Conservation (phyloP, 2,888 invertebrate species). For the Hirudinaria manillensis region DNA sequence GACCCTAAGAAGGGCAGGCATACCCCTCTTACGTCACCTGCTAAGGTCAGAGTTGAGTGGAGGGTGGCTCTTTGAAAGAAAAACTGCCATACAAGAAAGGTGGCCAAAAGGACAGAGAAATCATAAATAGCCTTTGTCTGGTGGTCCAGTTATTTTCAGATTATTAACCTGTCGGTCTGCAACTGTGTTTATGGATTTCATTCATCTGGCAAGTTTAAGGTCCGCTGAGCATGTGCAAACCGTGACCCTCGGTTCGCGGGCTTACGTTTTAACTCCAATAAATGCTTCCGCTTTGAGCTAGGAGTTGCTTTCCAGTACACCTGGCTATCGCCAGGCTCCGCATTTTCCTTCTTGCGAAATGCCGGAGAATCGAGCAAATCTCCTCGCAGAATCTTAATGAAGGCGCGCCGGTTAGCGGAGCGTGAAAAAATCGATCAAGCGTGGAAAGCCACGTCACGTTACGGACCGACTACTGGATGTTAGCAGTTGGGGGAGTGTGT, state of each 20-base stretch:
- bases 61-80: not conserved
- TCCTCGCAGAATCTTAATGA: conserved; percentile 2
- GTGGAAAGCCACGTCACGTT: not conserved
- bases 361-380: not conserved
- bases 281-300: not conserved
- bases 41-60: not conserved
- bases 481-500: too few relatives aligned
- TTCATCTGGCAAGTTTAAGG: not conserved
- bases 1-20: too few relatives aligned
- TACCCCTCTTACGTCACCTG: not conserved
- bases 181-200: not conserved
- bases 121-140: not conserved
- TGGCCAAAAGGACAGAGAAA: not conserved
- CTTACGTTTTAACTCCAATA: not conserved
- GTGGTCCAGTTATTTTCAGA: not conserved
- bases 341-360: not conserved
- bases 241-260: not conserved
- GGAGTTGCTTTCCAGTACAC: not conserved
- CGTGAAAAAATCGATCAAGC: conserved; percentile 1
- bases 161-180: conserved; percentile 9
- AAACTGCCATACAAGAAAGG: too few relatives aligned
- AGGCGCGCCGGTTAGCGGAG: not conserved
- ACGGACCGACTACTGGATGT: not conserved
- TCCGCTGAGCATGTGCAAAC: not conserved
- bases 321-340: too few relatives aligned